These are phyloP conservation scores for Zygothrica quintamaculata DNA, from an alignment of 2,888 invertebrate genomes.

Conservation along the genomic window DNA sequence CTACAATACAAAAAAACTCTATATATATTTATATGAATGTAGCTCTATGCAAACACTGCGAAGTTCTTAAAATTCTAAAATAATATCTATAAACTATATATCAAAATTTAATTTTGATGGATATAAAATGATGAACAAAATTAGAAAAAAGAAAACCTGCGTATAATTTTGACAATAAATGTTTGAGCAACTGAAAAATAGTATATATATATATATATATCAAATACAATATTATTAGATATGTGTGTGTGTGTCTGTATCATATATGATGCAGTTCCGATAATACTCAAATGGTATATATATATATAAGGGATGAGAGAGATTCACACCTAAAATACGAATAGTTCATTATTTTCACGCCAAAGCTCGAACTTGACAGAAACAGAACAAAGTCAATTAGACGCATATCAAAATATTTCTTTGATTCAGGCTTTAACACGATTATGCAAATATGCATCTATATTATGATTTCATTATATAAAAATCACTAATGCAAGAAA, in stretches of 20 bases:
- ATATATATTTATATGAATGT: conserved; percentile 43
- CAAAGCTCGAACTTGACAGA: conserved; percentile 42
- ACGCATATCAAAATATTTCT: conserved; percentile 63
- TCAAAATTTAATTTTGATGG: conserved; percentile 70
- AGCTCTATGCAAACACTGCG: conserved; percentile 45
- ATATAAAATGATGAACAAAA: conserved; percentile 17
- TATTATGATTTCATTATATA: not conserved
- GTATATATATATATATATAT: conserved; percentile 14
- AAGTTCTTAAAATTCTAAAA: conserved; percentile 17
- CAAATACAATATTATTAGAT: not conserved
- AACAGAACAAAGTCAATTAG: conserved; percentile 66
- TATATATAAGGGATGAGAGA: conserved; percentile 20
- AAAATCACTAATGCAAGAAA: too few species aligned
- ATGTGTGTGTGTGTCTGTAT: too few species aligned
- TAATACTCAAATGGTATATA: conserved; percentile 25
- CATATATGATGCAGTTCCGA: too few species aligned
- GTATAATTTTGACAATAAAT: conserved; percentile 74
- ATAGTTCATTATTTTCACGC: conserved; percentile 30
- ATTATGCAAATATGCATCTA: conserved; percentile 6
- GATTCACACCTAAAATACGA: conserved; percentile 55
- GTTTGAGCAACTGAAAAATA: conserved; percentile 44
- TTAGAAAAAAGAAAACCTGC: conserved; percentile 50
- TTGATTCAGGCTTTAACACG: conserved; percentile 23
- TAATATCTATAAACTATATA: conserved; percentile 37
- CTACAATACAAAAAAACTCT: conserved; percentile 32